phyloP scores from a whole-genome alignment of 2,113 vertebrate genomes.

The Alosa alosa region DNA sequence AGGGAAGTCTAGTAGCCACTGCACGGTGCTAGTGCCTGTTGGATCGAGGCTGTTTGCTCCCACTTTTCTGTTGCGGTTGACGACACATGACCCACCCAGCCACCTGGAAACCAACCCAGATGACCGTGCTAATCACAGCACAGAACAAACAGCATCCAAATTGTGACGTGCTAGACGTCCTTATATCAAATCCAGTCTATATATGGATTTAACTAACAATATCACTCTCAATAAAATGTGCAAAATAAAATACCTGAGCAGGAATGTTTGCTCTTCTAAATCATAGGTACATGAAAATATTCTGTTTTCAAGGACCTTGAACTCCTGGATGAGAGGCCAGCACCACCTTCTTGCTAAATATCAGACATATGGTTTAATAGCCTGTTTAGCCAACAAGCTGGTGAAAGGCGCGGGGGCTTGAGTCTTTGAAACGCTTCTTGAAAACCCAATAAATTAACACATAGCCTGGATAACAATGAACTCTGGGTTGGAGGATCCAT shows the following conservation, averaged over 20 bases:
- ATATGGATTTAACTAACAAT: not conserved
- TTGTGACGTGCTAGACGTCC: not conserved
- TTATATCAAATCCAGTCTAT: not conserved
- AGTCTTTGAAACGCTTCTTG: conserved; percentile 48
- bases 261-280: not conserved
- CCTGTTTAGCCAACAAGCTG: conserved; percentile 69
- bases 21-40: conserved; percentile 92
- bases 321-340: conserved; percentile 53
- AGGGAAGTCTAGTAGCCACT: conserved; percentile 87
- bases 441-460: conserved; percentile 18
- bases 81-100: conserved; percentile 99
- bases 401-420: conserved; percentile 53
- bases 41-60: conserved; percentile 99
- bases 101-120: conserved; percentile 90
- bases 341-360: conserved; percentile 68
- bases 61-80: conserved; percentile 99
- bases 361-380: conserved; percentile 37
- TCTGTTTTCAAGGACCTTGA: conserved; percentile 61
- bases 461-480: conserved; percentile 41
- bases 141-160: not conserved
- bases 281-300: conserved; percentile 20
- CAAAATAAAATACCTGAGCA: not conserved
- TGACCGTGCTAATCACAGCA: conserved; percentile 34
- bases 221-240: not conserved
- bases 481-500: conserved; percentile 86